Evolutionary conservation across 2,888 invertebrate genomes (phyloP).

Genomic region (Torymus tubicola): DNA sequence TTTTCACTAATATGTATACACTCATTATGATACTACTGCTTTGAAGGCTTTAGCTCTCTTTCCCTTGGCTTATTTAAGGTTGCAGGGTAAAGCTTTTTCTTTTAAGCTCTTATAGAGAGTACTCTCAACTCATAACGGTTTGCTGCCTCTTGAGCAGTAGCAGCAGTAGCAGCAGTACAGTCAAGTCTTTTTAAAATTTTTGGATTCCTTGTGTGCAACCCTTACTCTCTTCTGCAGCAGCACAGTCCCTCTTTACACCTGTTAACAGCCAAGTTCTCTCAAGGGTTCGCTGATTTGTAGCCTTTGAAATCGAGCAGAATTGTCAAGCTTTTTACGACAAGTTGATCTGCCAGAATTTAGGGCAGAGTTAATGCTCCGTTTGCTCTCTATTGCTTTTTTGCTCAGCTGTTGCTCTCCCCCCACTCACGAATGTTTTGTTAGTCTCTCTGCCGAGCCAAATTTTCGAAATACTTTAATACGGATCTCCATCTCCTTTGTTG

Average conservation of each 20-base stretch:
- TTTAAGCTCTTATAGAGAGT: slow-evolving; percentile 38
- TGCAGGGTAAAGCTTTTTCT: slow-evolving; percentile 27
- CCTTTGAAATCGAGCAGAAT: slow-evolving; percentile 13
- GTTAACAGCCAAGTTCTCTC: not conserved
- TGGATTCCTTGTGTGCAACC: slow-evolving; percentile 1
- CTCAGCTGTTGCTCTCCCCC: not conserved
- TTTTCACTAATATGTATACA: not conserved
- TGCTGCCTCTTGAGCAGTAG: slow-evolving; percentile 34
- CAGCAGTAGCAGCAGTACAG: not conserved
- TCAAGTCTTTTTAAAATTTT: not conserved
- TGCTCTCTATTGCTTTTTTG: slow-evolving; percentile 21
- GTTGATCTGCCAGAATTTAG: slow-evolving; percentile 11
- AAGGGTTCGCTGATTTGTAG: not conserved
- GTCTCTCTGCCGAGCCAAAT: slow-evolving; percentile 1
- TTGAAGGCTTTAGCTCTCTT: slow-evolving; percentile 11
- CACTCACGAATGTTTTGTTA: not conserved
- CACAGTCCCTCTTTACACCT: not conserved
- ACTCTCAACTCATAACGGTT: slow-evolving; percentile 46
- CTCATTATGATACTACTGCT: slow-evolving; percentile 19
- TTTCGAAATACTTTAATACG: slow-evolving; percentile 9
- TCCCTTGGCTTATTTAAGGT: slow-evolving; percentile 23
- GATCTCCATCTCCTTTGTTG: not conserved
- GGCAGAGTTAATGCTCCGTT: slow-evolving; percentile 28
- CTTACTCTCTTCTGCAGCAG: not conserved
- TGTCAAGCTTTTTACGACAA: not conserved